A percentile compares a stretch with the other conserved stretches of the same genome.
Conservation (phyloP, 2,888 invertebrate species). For the Tachina fera region DNA sequence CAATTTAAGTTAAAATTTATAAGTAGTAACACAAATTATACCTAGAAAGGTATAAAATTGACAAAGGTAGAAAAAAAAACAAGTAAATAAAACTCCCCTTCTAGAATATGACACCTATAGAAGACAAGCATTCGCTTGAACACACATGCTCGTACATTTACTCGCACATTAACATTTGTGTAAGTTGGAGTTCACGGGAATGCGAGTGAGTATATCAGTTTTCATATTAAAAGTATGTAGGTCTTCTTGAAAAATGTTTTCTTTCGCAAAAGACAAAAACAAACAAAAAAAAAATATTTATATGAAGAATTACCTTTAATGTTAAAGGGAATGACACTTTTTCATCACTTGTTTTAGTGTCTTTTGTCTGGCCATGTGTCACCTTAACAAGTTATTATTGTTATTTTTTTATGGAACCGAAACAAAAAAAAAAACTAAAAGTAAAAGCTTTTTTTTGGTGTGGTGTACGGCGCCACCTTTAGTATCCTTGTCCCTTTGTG, state of each 20-base stretch:
- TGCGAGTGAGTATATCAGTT: slow-evolving; percentile 56
- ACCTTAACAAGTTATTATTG: slow-evolving; percentile 60
- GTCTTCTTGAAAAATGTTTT: slow-evolving; percentile 75
- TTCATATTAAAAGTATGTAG: slow-evolving; percentile 67
- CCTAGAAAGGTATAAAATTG: neutral
- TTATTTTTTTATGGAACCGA: slow-evolving; percentile 14
- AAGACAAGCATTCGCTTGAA: slow-evolving; percentile 1
- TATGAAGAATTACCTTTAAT: slow-evolving; percentile 47
- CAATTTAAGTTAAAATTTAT: slow-evolving; percentile 77
- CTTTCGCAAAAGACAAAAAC: slow-evolving; percentile 49
- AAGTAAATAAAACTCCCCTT: slow-evolving; percentile 46
- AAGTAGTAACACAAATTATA: slow-evolving; percentile 49
- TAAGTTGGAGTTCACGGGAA: slow-evolving; percentile 56
- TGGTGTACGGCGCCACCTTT: slow-evolving; percentile 70
- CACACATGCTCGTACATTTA: neutral
- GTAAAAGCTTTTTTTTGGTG: slow-evolving; percentile 34
- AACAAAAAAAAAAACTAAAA: neutral
- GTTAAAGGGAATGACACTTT: slow-evolving; percentile 50
- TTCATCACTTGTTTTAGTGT: slow-evolving; percentile 62
- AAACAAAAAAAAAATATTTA: neutral
- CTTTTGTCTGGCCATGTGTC: slow-evolving; percentile 76
- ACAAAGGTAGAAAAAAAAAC: slow-evolving; percentile 12
- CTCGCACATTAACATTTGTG: slow-evolving; percentile 8
- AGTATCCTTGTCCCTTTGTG: slow-evolving; percentile 35
- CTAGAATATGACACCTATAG: slow-evolving; percentile 65